Evolutionary conservation across 2,113 vertebrate species (phyloP), one percentile per base, ranked within the genome.

Genomic region (Macaca mulatta): DNA sequence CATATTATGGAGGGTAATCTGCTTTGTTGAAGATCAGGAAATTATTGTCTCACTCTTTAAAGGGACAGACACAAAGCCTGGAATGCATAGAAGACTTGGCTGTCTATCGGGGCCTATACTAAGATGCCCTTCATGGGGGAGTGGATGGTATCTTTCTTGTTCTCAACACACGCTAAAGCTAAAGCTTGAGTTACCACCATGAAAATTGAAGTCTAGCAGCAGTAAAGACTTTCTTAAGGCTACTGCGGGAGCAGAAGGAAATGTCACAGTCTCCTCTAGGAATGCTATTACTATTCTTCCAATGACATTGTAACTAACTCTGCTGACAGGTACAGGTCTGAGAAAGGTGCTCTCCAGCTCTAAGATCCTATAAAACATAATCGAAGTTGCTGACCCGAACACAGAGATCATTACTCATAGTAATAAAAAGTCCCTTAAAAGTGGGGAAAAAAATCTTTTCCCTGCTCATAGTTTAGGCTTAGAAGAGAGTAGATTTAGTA

Each of bases 71-170:
- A 18, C 27, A n/a, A 89, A 59, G 11, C 67, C 50, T 72, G 12
- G 13, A 78, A 67, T 50, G 4, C 67, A 95, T 4, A 88, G 38
- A 69, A 45, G 79, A 69, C 40, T 48, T 57, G 17, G 59, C 2
- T 43, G 18, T 90, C 64, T 30, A 3, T 23, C 30, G 18, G 16
- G 43, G 32, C 69, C 45, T 35, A 79, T 18, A 40, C 27, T 50
- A 67, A 40, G 52, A 72, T 0, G 0, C n/a, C 22, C 5, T 35
- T 11, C 4, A 14, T 27, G 9, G n/a, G 18, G 40, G 9, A 52
- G 0, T 45, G 22, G 61, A 38, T 43, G 48, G 22, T 57, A 38
- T 20, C 61, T 48, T 59, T 82, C 74, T 78, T 59, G 22, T 5
- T 61, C 45, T 59, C 70, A 38, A 35, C 52, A 40, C 38, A n/a